Conservation (phyloP, 2,888 invertebrate genomes). For the Pachliopta kotzebuea region DNA sequence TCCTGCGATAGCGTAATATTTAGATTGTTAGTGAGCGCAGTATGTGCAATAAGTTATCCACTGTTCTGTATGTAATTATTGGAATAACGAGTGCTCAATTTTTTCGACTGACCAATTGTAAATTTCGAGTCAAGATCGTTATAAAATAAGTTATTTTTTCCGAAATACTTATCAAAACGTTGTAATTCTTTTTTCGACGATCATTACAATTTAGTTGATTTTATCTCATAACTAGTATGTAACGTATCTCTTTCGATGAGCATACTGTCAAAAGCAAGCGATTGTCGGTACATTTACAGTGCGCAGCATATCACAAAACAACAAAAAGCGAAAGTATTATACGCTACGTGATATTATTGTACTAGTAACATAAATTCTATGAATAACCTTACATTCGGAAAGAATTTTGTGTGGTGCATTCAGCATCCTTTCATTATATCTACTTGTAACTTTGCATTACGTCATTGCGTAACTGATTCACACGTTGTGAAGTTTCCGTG, state of each 20-base stretch:
- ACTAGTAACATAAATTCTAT: slow-evolving; percentile 20
- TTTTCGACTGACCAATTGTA: slow-evolving; percentile 78
- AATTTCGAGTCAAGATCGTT: slow-evolving; percentile 48
- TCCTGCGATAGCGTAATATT: slow-evolving; percentile 38
- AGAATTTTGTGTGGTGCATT: slow-evolving; percentile 11
- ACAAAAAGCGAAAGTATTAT: slow-evolving; percentile 8
- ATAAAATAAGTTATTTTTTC: slow-evolving; percentile 45
- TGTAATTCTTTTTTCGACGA: slow-evolving; percentile 7
- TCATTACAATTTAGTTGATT: slow-evolving; percentile 12
- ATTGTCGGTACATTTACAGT: slow-evolving; percentile 11
- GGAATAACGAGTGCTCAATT: slow-evolving; percentile 70
- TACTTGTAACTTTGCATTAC: background rate
- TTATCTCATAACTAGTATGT: background rate
- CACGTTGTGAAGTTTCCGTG: background rate
- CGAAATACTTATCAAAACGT: slow-evolving; percentile 15
- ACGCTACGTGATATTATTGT: slow-evolving; percentile 16
- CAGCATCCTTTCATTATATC: slow-evolving; percentile 3
- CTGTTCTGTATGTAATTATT: slow-evolving; percentile 57
- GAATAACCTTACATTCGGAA: slow-evolving; percentile 5
- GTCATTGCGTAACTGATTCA: background rate
- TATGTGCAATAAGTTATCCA: slow-evolving; percentile 73
- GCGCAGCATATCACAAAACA: slow-evolving; percentile 21
- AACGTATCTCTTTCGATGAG: slow-evolving; percentile 15
- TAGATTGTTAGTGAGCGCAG: slow-evolving; percentile 58
- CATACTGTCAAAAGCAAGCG: slow-evolving; percentile 12